phyloP scores from a whole-genome alignment of 2,113 vertebrate species.

The Pituophis catenifer region DNA sequence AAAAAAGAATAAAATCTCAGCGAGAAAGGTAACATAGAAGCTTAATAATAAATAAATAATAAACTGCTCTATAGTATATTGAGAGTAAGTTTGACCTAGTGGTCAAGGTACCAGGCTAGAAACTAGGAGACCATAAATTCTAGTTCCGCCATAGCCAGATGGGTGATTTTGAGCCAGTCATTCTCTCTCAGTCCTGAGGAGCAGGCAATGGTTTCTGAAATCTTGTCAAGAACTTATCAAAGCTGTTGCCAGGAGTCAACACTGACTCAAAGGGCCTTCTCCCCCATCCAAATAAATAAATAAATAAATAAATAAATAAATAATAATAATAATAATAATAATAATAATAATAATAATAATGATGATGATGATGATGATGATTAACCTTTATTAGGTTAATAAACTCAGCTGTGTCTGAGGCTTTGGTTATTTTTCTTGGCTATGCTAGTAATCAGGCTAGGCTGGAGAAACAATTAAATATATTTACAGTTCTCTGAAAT shows the following conservation, averaged over 20 bases:
- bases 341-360: too few relatives aligned
- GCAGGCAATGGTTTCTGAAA: background rate
- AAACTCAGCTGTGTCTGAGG: background rate
- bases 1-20: background rate
- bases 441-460: background rate
- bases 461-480: background rate
- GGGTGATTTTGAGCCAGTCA: background rate
- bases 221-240: background rate
- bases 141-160: background rate
- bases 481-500: background rate
- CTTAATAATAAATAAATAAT: background rate
- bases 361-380: too few relatives aligned
- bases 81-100: background rate
- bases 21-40: background rate
- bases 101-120: background rate
- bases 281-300: too few relatives aligned
- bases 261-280: background rate
- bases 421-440: background rate
- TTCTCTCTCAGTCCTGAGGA: background rate
- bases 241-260: background rate
- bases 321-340: too few relatives aligned
- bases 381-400: background rate
- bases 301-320: too few relatives aligned
- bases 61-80: background rate
- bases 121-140: background rate